These are phyloP conservation scores for Anagyrus pseudococci DNA, from an alignment of 2,888 invertebrate genomes.

Conservation along the genomic window DNA sequence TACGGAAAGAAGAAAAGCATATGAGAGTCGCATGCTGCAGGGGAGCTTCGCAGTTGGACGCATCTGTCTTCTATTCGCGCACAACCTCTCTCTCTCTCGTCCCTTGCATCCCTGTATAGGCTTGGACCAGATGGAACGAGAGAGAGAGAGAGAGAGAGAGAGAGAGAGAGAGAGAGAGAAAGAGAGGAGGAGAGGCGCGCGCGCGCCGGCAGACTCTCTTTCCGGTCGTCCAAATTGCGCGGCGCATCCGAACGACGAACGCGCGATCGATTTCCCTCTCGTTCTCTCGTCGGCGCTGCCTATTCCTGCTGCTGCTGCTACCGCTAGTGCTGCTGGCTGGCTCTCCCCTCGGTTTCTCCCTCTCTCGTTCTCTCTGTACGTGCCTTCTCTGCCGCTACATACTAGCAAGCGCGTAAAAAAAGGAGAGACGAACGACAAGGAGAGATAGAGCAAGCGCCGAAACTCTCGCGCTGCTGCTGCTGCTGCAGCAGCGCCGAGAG, in stretches of 20 bases:
- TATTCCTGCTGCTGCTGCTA: slow-evolving; percentile 1
- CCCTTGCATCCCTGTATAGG: too few relatives aligned
- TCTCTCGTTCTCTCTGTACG: background rate
- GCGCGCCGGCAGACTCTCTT: background rate
- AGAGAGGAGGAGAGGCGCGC: background rate
- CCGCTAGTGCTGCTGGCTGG: background rate
- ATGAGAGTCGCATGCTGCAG: too few relatives aligned
- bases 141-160: too few relatives aligned
- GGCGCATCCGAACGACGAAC: slow-evolving; percentile 4
- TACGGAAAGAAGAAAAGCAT: too few relatives aligned
- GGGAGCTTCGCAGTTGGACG: too few relatives aligned
- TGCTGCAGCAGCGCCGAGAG: background rate
- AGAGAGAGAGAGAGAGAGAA: too few relatives aligned
- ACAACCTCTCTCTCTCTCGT: too few relatives aligned
- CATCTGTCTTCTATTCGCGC: too few relatives aligned
- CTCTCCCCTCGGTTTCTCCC: background rate
- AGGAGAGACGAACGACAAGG: background rate
- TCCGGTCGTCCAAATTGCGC: background rate
- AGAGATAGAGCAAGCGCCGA: background rate
- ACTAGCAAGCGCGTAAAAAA: background rate
- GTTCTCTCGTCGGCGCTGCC: background rate
- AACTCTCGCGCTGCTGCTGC: background rate
- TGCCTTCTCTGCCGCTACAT: background rate
- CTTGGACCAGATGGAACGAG: too few relatives aligned
- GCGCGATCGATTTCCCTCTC: slow-evolving; percentile 8